phyloP scores from a whole-genome alignment of 1,140 invertebrate genomes.

The Gryllus bimaculatus region DNA sequence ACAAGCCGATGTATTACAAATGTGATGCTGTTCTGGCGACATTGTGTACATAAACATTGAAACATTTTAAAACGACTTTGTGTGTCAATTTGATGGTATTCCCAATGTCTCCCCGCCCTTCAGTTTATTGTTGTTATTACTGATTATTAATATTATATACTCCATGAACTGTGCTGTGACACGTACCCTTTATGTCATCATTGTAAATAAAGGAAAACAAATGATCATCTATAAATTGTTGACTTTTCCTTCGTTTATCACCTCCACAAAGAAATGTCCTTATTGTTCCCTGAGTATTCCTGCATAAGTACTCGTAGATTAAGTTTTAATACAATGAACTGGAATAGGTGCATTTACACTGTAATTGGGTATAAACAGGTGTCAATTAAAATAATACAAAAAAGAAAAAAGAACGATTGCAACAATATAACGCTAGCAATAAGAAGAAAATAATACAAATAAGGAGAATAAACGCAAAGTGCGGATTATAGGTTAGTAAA shows the following conservation, averaged over 20 bases:
- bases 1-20: neutral
- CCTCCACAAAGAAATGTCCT: no score
- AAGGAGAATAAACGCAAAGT: no score
- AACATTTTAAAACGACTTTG: neutral
- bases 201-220: constrained; percentile 21
- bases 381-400: no score
- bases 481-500: no score
- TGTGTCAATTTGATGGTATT: constrained; percentile 9
- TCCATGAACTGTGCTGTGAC: constrained; percentile 21
- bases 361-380: no score
- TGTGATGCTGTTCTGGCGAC: neutral
- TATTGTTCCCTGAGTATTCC: no score
- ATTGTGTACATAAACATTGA: neutral
- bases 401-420: no score
- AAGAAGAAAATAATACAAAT: no score
- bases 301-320: no score
- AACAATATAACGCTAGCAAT: no score
- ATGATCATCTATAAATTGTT: constrained; percentile 9
- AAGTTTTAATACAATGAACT: no score
- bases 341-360: no score
- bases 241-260: neutral
- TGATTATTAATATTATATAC: constrained; percentile 14
- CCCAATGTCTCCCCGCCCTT: neutral
- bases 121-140: constrained; percentile 12
- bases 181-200: constrained; percentile 19